Conservation (phyloP, 2,113 vertebrate species). For the Larimichthys crocea region DNA sequence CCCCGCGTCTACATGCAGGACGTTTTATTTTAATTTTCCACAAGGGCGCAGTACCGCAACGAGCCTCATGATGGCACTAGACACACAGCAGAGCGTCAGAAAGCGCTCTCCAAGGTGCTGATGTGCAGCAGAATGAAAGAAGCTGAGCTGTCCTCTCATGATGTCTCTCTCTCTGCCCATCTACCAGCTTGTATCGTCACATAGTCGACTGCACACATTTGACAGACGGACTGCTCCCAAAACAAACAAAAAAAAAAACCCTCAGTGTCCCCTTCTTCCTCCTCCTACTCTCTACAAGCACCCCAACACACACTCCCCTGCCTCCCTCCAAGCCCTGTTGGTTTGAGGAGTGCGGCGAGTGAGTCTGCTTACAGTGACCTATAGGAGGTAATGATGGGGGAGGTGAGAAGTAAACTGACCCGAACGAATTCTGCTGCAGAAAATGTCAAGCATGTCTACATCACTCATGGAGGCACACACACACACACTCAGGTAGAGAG, state of each 20-base stretch:
- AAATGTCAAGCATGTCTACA: constrained; percentile 77
- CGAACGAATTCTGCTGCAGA: constrained; percentile 70
- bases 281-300: constrained; percentile 49
- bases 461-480: constrained; percentile 59
- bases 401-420: constrained; percentile 77
- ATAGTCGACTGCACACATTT: constrained; percentile 72
- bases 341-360: constrained; percentile 50
- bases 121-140: constrained; percentile 66
- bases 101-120: constrained; percentile 78
- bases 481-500: constrained; percentile 21
- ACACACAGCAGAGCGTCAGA: constrained; percentile 32
- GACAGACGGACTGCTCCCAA: constrained; percentile 63
- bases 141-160: constrained; percentile 66
- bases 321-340: constrained; percentile 37
- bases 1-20: neutral
- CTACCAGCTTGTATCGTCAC: constrained; percentile 68
- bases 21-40: neutral
- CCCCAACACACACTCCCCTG: constrained; percentile 25
- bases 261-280: constrained; percentile 50
- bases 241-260: neutral
- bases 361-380: constrained; percentile 74
- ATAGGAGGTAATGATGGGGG: constrained; percentile 72
- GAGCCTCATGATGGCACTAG: constrained; percentile 73
- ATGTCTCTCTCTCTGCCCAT: constrained; percentile 65
- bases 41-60: constrained; percentile 19